Evolutionary conservation across 2,113 vertebrate species (phyloP), one percentile per base, ranked within the genome.

Genomic region (Grus americana): DNA sequence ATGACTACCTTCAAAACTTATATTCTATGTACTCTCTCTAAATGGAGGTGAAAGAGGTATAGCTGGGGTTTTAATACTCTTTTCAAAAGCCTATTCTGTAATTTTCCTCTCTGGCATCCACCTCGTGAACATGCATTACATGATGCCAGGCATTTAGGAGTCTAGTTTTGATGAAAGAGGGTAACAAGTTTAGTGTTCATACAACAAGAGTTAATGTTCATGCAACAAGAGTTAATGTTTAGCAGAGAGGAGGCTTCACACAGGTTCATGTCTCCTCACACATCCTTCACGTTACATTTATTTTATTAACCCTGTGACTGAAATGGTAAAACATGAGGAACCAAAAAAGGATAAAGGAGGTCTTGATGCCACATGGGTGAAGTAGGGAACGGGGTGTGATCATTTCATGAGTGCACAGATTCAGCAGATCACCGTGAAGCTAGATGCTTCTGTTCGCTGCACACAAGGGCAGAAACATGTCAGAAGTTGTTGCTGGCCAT

Each of bases 41-140:
- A 80, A 61, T 73, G 23, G 42, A 95, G 66, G 88, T 75, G 78
- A 92, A 95, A 50, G 63, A 95, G 71, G 88, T 61, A 89, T 95
- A 57, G 29, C 84, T 97, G 71, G 93, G 86, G 91, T 67, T 95
- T 95, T 76, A 94, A 86, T 80, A 32, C 79, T 86, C 15, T 95
- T 95, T 97, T 34, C 83, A 92, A 95, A 86, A 97, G 68, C 50
- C 94, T 97, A 86, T 97, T 97, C 50, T 93, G 88, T 95, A 93
- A 71, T 95, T 98, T 97, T 92, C 94, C 92, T 92, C 62, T 86
- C 90, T 93, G 47, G 88, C 93, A 90, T 87, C 84, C 40, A 49
- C 93, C 92, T 96, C 95, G 67, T 90, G 87, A 86, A 83, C 62
- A 95, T 91, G 93, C 52, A 78, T 96, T 95, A 42, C 47, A 15